These are phyloP conservation scores for Parascotia fuliginaria DNA, from an alignment of 2,888 invertebrate species.

Conservation along the genomic window DNA sequence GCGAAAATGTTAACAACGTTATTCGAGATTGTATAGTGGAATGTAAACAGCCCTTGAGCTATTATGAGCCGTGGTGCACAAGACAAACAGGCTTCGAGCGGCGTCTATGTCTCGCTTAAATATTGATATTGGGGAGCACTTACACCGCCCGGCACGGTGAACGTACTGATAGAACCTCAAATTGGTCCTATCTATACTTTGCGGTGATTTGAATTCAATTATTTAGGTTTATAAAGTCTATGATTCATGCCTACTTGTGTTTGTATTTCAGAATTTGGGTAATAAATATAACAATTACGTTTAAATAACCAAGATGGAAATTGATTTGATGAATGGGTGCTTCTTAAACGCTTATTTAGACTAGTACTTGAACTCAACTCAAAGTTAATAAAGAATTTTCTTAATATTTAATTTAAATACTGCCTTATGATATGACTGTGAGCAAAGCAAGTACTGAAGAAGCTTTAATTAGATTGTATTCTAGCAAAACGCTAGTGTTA, in stretches of 20 bases:
- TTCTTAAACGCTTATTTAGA: no score
- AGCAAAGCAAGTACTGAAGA: no score
- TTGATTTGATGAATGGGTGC: conserved; percentile 15
- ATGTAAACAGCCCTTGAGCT: conserved; percentile 73
- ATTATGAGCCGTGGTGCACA: conserved; percentile 74
- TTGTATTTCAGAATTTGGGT: conserved; percentile 34
- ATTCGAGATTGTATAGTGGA: conserved; percentile 70
- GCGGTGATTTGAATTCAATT: conserved; percentile 40
- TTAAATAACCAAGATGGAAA: conserved; percentile 10
- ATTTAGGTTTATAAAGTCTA: conserved; percentile 43
- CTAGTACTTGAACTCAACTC: no score
- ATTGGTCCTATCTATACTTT: conserved; percentile 21
- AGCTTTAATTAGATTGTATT: no score
- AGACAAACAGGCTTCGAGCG: conserved; percentile 69
- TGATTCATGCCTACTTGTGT: conserved; percentile 26
- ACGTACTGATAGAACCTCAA: not conserved
- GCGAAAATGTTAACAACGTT: conserved; percentile 71
- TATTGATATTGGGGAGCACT: conserved; percentile 68
- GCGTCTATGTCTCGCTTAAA: conserved; percentile 66
- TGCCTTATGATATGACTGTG: no score
- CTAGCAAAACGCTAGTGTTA: no score
- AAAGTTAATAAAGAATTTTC: no score
- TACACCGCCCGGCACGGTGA: conserved; percentile 11
- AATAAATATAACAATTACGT: conserved; percentile 20
- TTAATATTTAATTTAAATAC: no score